These are phyloP conservation scores for Octopus sinensis DNA, from an alignment of 1,140 invertebrate species.

Conservation along the genomic window DNA sequence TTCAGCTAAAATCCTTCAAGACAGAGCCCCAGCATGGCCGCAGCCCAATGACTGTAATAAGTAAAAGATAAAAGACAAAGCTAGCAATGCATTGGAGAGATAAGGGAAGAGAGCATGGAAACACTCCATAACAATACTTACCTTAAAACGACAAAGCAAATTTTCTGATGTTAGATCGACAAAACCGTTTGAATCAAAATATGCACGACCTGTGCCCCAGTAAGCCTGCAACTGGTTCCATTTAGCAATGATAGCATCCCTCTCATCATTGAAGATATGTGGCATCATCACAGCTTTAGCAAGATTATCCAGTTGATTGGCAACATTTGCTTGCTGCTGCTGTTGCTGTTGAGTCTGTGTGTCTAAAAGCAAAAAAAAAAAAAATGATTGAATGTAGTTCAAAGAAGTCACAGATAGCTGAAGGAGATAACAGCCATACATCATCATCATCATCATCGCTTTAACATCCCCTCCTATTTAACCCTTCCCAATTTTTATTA, in stretches of 20 bases:
- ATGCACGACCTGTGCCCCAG: slow-evolving; percentile 80
- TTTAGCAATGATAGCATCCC: slow-evolving; percentile 84
- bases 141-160: slow-evolving; percentile 85
- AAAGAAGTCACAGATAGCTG: no score
- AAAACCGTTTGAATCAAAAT: slow-evolving; percentile 40
- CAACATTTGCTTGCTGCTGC: slow-evolving; percentile 62
- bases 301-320: slow-evolving; percentile 65
- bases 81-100: no score
- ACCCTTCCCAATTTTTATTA: no score
- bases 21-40: no score
- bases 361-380: slow-evolving; percentile 1
- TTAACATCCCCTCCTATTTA: no score
- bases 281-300: slow-evolving; percentile 73
- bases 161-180: slow-evolving; percentile 85
- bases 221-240: slow-evolving; percentile 92
- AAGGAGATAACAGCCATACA: no score
- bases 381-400: not conserved
- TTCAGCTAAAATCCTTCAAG: no score
- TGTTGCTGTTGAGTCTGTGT: slow-evolving; percentile 43
- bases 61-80: no score
- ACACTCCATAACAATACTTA: slow-evolving; percentile 23
- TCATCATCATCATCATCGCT: no score
- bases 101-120: not conserved
- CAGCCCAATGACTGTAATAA: no score
- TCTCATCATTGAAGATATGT: slow-evolving; percentile 85